phyloP scores from a whole-genome alignment of 1,140 invertebrate species.

The Hesperophylax magnus region DNA sequence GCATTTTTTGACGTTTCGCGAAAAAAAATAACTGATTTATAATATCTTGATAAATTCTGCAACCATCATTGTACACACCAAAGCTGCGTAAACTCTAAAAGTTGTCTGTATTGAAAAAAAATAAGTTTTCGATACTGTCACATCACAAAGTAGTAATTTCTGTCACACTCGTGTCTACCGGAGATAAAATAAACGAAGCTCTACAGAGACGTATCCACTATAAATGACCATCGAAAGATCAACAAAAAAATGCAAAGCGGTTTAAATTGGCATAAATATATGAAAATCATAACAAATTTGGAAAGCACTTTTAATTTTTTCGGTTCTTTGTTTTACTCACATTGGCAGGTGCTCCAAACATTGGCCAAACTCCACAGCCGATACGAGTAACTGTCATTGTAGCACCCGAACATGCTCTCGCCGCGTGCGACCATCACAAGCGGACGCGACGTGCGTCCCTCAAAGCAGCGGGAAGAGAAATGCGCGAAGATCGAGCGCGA shows the following conservation, averaged over 20 bases:
- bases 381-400: conserved; percentile 79
- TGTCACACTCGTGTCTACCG: background rate
- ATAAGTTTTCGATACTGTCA: conserved; percentile 13
- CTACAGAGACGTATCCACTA: background rate
- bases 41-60: background rate
- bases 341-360: conserved; percentile 78
- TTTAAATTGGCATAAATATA: conserved; percentile 1
- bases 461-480: conserved; percentile 54
- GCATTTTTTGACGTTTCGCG: too few relatives aligned
- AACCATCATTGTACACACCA: background rate
- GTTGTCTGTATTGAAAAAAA: background rate
- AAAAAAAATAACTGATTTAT: background rate
- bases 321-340: conserved; percentile 69
- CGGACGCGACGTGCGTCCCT: conserved; percentile 51
- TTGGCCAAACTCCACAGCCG: conserved; percentile 80
- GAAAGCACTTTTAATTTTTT: conserved; percentile 20
- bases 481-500: conserved; percentile 49
- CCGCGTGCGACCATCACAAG: conserved; percentile 76
- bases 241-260: background rate
- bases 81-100: too few relatives aligned
- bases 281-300: conserved; percentile 24
- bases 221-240: background rate
- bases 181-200: background rate
- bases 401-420: conserved; percentile 77
- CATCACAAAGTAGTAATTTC: background rate